Evolutionary conservation across 2,113 vertebrate genomes (phyloP), one percentile per base, ranked within the genome.

Genomic region (Scomber scombrus): DNA sequence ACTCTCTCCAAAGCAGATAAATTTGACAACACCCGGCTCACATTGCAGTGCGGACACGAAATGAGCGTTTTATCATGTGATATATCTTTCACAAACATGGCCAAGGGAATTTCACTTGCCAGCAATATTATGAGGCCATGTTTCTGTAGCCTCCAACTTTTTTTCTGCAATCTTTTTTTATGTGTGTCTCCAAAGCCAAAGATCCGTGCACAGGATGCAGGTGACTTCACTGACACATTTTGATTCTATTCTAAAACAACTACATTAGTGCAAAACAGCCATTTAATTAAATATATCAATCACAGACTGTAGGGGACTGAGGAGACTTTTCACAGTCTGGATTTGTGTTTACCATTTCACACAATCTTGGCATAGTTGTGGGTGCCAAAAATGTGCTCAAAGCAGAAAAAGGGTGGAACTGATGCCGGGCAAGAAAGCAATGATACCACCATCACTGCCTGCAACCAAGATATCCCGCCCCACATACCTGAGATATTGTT

Each of bases 21-120:
- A 76, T 82, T 74, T 74, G 46, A 81, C 85, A 84, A 80, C 79
- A 77, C 60, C 57, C 58, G 65, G 71, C 81, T 84, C 58, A 11
- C 52, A 45, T 74, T 77, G 64, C 80, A 75, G 74, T 12, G 50
- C 26, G 58, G 73, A 76, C 79, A 69, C 75, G 82, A 54, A 75
- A 67, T 49, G 31, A 46, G 66, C 62, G 81, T 84, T 79, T 86
- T 86, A 90, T 89, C 75, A 73, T 65, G 80, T 78, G 82, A 91
- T 84, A 85, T 75, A 91, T 88, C 85, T 85, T 77, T 75, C 52
- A n/a, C 56, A 89, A 81, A 82, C 70, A 77, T 31, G 63, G 84
- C 85, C 81, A 86, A 52, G 70, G 78, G 65, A 67, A 78, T 73
- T 76, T 74, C 26, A n/a, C 75, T 85, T 71, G 86, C 78, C 80